Evolutionary conservation across 2,113 vertebrate species (phyloP).

Genomic region (Malurus cyaneus): DNA sequence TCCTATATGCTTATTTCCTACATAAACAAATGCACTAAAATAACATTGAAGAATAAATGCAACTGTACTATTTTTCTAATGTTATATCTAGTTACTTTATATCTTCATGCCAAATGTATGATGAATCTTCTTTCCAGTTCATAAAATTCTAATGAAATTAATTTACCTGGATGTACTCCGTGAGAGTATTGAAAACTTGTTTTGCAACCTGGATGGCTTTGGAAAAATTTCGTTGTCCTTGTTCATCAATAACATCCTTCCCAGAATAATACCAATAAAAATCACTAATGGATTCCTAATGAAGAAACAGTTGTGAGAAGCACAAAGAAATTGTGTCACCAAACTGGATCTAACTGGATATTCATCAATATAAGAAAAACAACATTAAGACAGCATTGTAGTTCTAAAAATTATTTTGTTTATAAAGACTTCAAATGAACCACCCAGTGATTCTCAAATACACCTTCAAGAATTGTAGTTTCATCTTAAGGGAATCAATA

Average conservation of each 20-base stretch:
- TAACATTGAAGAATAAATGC: background rate
- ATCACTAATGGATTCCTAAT: conserved; percentile 96
- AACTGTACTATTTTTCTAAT: background rate
- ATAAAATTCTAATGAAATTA: background rate
- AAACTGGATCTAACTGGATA: background rate
- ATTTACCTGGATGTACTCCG: conserved; percentile 95
- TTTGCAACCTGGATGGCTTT: conserved; percentile 98
- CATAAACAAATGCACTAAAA: background rate
- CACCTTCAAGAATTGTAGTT: background rate
- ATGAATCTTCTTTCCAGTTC: background rate
- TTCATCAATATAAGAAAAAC: background rate
- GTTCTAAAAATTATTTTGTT: background rate
- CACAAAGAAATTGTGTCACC: background rate
- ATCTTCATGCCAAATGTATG: background rate
- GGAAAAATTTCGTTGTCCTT: conserved; percentile 96
- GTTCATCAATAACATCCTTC: conserved; percentile 95
- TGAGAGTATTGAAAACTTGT: conserved; percentile 97
- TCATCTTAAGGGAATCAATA: background rate
- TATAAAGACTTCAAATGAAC: background rate
- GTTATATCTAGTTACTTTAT: background rate
- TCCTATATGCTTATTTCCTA: background rate
- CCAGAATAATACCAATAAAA: conserved; percentile 99
- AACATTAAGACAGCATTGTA: background rate
- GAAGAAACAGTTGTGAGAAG: background rate
- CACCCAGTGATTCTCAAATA: rapidly evolving